These are phyloP conservation scores for Radopholus similis DNA, from an alignment of 1,140 invertebrate genomes.

Conservation along the genomic window DNA sequence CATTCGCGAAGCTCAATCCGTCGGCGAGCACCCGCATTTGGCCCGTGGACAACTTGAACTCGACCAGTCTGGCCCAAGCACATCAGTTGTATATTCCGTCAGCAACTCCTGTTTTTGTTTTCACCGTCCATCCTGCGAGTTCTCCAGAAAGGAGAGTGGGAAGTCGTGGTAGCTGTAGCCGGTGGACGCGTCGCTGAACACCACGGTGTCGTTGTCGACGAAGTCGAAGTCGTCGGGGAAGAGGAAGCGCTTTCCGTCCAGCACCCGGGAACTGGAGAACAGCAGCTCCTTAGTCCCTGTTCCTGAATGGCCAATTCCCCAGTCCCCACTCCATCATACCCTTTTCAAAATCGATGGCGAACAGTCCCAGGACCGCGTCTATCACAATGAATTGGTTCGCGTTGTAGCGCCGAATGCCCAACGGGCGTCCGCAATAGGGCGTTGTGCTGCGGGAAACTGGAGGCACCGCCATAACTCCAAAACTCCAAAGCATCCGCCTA, in stretches of 20 bases:
- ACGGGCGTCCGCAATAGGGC: slow-evolving; percentile 20
- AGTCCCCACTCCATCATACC: slow-evolving; percentile 1
- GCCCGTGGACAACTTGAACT: slow-evolving; percentile 35
- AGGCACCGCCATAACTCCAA: not conserved
- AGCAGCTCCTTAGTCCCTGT: slow-evolving; percentile 21
- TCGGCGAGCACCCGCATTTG: slow-evolving; percentile 19
- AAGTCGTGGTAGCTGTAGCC: slow-evolving; percentile 8
- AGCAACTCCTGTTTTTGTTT: not conserved
- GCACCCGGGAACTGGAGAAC: slow-evolving; percentile 1
- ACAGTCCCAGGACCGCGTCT: slow-evolving; percentile 12
- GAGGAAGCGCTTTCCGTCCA: slow-evolving; percentile 12
- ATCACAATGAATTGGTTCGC: slow-evolving; percentile 22
- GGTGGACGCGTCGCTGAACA: slow-evolving; percentile 36
- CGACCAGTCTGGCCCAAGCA: slow-evolving; percentile 23
- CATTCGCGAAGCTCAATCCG: slow-evolving; percentile 31
- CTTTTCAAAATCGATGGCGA: slow-evolving; percentile 30
- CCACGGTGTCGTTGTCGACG: slow-evolving; percentile 26
- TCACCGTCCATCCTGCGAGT: slow-evolving; percentile 23
- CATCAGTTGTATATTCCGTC: too few relatives aligned
- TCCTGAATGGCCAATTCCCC: not conserved
- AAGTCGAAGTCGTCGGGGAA: slow-evolving; percentile 34
- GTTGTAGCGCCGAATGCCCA: slow-evolving; percentile 21
- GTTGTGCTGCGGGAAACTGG: not conserved
- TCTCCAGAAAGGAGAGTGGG: slow-evolving; percentile 24
- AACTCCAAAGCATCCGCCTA: not conserved